Evolutionary conservation across 2,888 invertebrate genomes (phyloP), one percentile per base, ranked within the genome.

Genomic region (Tyria jacobaeae): DNA sequence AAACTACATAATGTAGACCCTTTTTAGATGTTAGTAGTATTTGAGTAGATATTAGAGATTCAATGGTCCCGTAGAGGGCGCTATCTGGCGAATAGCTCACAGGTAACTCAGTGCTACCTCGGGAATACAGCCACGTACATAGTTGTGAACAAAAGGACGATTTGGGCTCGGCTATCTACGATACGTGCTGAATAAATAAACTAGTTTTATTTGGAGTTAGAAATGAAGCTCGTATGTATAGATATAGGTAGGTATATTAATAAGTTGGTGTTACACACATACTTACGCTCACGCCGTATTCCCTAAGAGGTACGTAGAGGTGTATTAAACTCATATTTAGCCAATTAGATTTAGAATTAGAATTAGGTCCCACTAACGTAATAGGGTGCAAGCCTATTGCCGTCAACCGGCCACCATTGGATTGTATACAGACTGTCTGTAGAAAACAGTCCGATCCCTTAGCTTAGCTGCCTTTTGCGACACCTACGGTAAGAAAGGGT

Each of bases 21-120:
- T 63, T 65, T 64, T 17, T 55, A 39, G 44, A 60, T 60, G 52
- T 53, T 60, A 67, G 63, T 65, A 67, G 62, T 57, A 59, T 56
- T 55, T 60, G 66, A 62, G 58, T 68, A 52, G 63, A 72, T 70
- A 66, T 66, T 62, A 64, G 60, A 34, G 54, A 64, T 63, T 48
- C 57, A 68, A 73, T 64, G 64, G 70, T 64, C 60, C 70, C 75
- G 54, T 35, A 41, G 74, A 70, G 74, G 64, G 62, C 50, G 25
- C 60, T 62, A 56, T 59, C 62, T 35, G 44, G 60, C 56, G 61
- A 66, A 64, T 64, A 57, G 49, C 57, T 64, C 55, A 58, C 61
- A 63, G 72, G 68, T 68, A 72, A 48, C 27, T 10, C 37, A 17
- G 49, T 47, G 62, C 62, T 73, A 70, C 70, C 75, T 65, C 56